Conservation (phyloP, 2,113 vertebrate genomes). For the Nannospalax galili region DNA sequence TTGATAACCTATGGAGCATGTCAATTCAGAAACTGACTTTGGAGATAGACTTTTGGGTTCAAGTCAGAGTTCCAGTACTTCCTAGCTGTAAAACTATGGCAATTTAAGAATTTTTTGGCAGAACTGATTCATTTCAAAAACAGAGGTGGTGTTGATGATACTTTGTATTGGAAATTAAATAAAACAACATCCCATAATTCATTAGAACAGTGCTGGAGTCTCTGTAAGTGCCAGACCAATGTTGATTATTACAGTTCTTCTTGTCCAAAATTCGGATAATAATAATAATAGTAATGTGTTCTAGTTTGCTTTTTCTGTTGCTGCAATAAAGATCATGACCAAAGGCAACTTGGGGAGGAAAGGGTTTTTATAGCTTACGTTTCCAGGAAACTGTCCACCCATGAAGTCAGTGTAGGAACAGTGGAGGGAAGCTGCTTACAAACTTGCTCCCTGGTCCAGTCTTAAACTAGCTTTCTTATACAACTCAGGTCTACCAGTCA, state of each 20-base stretch:
- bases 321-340: no score
- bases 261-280: not conserved
- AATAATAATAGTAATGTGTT: not conserved
- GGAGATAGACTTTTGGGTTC: not conserved
- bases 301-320: no score
- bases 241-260: not conserved
- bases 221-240: not conserved
- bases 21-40: not conserved
- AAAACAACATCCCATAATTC: not conserved
- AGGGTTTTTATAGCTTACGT: no score
- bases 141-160: not conserved
- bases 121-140: not conserved
- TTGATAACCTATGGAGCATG: not conserved
- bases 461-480: no score
- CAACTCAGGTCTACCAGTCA: no score
- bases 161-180: not conserved
- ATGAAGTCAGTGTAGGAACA: no score
- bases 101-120: not conserved
- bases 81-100: not conserved
- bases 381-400: no score
- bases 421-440: no score
- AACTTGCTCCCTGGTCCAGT: no score
- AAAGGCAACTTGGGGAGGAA: no score
- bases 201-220: not conserved
- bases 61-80: not conserved